These are phyloP conservation scores for Alouatta palliata DNA, from an alignment of 2,113 vertebrate genomes.

Conservation along the genomic window DNA sequence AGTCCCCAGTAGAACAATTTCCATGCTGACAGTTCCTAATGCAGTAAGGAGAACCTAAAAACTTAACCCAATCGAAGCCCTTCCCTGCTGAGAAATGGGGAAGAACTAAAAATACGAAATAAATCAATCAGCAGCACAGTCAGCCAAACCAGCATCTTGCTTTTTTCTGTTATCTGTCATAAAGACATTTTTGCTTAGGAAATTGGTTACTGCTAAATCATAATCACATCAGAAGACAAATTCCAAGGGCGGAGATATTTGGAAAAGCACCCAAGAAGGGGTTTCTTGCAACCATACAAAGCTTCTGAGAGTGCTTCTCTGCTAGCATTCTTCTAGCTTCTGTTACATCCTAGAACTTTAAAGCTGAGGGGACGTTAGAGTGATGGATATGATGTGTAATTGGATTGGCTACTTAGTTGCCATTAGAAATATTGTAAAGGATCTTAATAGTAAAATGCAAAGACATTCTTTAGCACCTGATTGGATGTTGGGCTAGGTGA, in stretches of 20 bases:
- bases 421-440: neutral
- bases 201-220: neutral
- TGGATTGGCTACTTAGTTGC: neutral
- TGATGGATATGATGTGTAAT: neutral
- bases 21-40: neutral
- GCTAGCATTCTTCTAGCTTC: neutral
- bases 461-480: neutral
- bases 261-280: neutral
- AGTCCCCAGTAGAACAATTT: neutral
- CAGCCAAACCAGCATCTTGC: neutral
- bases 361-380: too few species aligned
- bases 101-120: neutral
- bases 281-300: neutral
- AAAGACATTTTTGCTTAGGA: neutral
- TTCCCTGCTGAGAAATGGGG: neutral
- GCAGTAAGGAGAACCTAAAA: neutral
- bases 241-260: neutral
- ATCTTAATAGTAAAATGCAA: neutral
- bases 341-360: neutral
- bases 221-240: neutral
- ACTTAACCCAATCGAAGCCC: neutral
- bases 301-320: too few species aligned
- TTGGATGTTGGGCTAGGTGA: neutral
- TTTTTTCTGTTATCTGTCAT: neutral
- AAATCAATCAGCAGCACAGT: neutral